These are phyloP conservation scores for Campylorhamphus procurvoides DNA, from an alignment of 2,113 vertebrate species.

Conservation along the genomic window DNA sequence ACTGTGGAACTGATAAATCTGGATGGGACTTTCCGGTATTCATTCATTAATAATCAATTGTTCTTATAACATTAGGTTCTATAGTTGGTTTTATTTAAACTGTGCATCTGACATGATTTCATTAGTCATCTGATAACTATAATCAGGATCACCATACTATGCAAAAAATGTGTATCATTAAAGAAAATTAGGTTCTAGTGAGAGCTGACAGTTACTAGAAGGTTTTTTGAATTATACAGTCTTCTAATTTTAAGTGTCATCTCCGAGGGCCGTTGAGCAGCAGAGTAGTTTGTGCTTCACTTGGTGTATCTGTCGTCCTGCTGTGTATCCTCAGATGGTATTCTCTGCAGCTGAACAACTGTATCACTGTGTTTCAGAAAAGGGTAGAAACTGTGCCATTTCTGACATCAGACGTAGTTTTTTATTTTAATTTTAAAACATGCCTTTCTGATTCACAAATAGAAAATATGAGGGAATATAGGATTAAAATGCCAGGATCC, in stretches of 20 bases:
- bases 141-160: neutral
- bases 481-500: neutral
- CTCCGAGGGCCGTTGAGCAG: neutral
- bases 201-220: neutral
- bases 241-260: neutral
- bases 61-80: neutral
- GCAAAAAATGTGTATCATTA: neutral
- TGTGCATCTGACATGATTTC: neutral
- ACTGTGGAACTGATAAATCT: neutral
- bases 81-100: neutral
- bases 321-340: neutral
- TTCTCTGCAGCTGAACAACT: neutral
- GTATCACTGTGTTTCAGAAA: neutral
- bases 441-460: neutral
- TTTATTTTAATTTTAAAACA: neutral
- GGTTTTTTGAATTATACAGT: neutral
- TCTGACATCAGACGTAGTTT: neutral
- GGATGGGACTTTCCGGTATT: neutral
- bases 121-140: neutral
- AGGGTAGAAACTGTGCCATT: neutral
- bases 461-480: neutral
- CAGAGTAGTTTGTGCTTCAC: neutral
- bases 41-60: neutral
- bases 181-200: neutral
- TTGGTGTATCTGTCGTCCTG: neutral